These are phyloP conservation scores for Coregonus ussuriensis DNA, from an alignment of 2,797 vertebrate genomes.

Conservation along the genomic window DNA sequence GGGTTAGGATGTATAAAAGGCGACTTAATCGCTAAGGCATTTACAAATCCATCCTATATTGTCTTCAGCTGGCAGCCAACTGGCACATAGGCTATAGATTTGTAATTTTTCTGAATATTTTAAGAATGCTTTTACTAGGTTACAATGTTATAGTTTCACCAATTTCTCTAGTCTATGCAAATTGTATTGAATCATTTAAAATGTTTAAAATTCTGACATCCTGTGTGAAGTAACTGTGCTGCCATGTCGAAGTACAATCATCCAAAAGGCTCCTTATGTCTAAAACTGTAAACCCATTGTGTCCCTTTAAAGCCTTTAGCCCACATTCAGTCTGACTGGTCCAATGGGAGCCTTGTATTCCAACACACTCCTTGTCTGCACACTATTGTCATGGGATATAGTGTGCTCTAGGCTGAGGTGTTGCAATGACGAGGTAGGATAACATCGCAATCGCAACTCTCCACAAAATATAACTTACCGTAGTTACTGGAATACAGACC, in stretches of 20 bases:
- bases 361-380: conserved; percentile 63
- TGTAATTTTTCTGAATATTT: neutral
- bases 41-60: neutral
- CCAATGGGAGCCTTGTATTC: conserved; percentile 69
- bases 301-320: conserved; percentile 77
- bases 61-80: conserved; percentile 1
- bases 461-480: conserved; percentile 1
- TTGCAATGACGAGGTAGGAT: conserved; percentile 72
- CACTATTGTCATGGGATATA: conserved; percentile 75
- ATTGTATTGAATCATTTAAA: neutral
- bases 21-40: neutral
- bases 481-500: no score
- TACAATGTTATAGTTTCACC: neutral
- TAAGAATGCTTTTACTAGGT: neutral
- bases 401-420: conserved; percentile 70
- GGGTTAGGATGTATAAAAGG: neutral
- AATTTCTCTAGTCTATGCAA: neutral
- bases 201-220: no score
- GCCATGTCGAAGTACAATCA: conserved; percentile 4
- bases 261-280: neutral
- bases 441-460: conserved; percentile 51
- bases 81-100: neutral
- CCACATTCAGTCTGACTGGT: conserved; percentile 72
- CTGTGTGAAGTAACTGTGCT: neutral
- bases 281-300: conserved; percentile 17